These are phyloP conservation scores for Neria commutata DNA, from an alignment of 2,888 invertebrate genomes.

Conservation along the genomic window DNA sequence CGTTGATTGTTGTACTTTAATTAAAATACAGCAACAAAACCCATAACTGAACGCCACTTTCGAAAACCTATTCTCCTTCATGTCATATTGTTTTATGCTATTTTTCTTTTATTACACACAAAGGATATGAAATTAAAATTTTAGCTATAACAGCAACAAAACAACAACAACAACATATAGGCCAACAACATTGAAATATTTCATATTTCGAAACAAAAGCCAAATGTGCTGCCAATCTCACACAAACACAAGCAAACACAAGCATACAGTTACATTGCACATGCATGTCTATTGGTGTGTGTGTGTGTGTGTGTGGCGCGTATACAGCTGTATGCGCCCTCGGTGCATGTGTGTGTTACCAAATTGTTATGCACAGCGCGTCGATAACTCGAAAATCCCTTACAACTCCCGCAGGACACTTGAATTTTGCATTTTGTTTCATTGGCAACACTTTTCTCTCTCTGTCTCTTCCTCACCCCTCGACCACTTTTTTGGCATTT, in stretches of 20 bases:
- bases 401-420: neutral
- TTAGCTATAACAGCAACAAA: constrained; percentile 11
- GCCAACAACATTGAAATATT: neutral
- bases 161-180: neutral
- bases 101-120: too few relatives aligned
- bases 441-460: neutral
- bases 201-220: neutral
- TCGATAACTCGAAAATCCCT: neutral
- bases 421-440: neutral
- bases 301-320: neutral
- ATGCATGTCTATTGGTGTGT: neutral
- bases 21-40: constrained; percentile 5
- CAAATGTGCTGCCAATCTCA: neutral
- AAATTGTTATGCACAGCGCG: neutral
- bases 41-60: constrained; percentile 8
- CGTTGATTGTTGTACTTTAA: constrained; percentile 16
- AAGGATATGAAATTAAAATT: constrained; percentile 22
- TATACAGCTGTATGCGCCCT: neutral
- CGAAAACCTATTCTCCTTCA: constrained; percentile 5
- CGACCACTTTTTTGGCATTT: constrained; percentile 6
- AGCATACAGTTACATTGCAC: neutral
- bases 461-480: too few relatives aligned
- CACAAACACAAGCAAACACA: neutral
- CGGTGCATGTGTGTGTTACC: neutral
- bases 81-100: neutral